A percentile compares a stretch with the other conserved stretches of the same genome.
These are phyloP conservation scores for Gopherus flavomarginatus DNA, from an alignment of 2,113 vertebrate species.

Conservation along the genomic window DNA sequence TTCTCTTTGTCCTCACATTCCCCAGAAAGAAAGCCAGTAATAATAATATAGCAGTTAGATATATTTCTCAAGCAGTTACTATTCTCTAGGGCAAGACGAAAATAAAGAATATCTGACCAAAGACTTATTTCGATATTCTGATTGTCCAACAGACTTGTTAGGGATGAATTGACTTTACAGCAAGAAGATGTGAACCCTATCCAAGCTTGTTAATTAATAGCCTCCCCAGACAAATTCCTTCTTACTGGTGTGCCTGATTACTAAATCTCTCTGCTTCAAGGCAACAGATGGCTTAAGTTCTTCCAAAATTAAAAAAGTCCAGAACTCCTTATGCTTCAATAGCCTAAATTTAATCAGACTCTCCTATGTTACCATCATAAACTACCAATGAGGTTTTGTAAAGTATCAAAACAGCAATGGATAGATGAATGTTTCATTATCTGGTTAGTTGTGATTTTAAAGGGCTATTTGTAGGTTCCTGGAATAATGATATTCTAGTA, in stretches of 20 bases:
- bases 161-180: conserved; percentile 69
- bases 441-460: not conserved
- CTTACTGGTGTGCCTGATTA: conserved; percentile 78
- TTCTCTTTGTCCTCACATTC: not conserved
- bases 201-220: conserved; percentile 84
- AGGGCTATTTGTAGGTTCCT: not conserved
- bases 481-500: not conserved
- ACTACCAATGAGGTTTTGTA: conserved; percentile 48
- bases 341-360: conserved; percentile 67
- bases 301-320: conserved; percentile 73
- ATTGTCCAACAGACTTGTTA: conserved; percentile 57
- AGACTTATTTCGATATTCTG: conserved; percentile 53
- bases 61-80: not conserved
- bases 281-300: conserved; percentile 81
- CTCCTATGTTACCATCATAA: conserved; percentile 51
- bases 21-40: not conserved
- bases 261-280: conserved; percentile 78
- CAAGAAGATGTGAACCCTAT: conserved; percentile 75
- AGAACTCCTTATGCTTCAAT: conserved; percentile 64
- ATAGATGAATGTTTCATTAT: not conserved
- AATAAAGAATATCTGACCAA: conserved; percentile 38
- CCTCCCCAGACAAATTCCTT: conserved; percentile 80
- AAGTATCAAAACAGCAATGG: conserved; percentile 35
- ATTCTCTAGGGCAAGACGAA: not conserved
- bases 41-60: not conserved